Evolutionary conservation across 2,113 vertebrate genomes (phyloP).

Genomic region (Odontesthes bonariensis): DNA sequence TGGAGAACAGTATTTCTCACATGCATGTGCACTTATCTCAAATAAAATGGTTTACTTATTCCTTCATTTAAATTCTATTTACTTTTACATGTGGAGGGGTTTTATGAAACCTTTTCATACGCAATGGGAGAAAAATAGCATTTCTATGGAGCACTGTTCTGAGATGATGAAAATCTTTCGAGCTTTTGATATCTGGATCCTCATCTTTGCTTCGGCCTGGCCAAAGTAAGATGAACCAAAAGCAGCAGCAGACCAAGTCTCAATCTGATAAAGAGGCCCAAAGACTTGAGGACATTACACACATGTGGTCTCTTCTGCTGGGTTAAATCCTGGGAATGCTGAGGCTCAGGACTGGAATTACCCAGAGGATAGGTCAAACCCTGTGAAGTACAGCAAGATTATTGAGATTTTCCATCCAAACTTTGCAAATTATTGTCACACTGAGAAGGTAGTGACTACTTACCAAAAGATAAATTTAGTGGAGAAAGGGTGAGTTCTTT

Average conservation of each 20-base stretch:
- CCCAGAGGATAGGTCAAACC: conserved; percentile 1
- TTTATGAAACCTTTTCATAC: not conserved
- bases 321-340: conserved; percentile 40
- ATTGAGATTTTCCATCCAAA: not conserved
- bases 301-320: conserved; percentile 20
- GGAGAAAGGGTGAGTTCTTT: conserved; percentile 1
- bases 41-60: not conserved
- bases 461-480: not conserved
- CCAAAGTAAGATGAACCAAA: conserved; percentile 50
- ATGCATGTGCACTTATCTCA: not conserved
- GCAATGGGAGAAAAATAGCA: not conserved
- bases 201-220: conserved; percentile 42
- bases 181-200: conserved; percentile 39
- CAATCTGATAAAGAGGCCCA: conserved; percentile 59
- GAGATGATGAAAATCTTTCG: conserved; percentile 9
- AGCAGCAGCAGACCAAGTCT: conserved; percentile 48
- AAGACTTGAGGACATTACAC: conserved; percentile 26
- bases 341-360: conserved; percentile 33
- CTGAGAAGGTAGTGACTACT: not conserved
- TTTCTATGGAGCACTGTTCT: conserved; percentile 3
- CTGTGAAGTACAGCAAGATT: not conserved
- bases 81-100: not conserved
- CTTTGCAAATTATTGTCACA: not conserved
- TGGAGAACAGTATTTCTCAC: too few relatives aligned
- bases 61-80: not conserved